Conservation (phyloP, 2,113 vertebrate genomes). For the Rattus rattus region DNA sequence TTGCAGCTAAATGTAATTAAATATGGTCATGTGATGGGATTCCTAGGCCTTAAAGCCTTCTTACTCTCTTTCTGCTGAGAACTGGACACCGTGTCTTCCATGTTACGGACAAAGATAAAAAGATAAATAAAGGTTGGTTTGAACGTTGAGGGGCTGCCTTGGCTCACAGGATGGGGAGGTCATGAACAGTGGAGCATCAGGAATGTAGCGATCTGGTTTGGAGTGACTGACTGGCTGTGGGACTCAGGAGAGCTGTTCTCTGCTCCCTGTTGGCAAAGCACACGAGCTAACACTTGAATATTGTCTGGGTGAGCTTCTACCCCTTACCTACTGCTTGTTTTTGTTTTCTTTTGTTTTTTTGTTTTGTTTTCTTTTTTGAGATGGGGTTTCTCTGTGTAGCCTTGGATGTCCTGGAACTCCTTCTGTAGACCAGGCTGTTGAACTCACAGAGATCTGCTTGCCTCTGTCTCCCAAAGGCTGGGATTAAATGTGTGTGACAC, state of each 20-base stretch:
- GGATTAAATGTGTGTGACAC: background rate
- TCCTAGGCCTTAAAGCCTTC: background rate
- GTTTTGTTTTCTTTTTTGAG: background rate
- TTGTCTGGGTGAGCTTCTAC: background rate
- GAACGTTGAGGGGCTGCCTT: background rate
- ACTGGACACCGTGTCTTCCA: background rate
- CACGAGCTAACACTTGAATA: conserved; percentile 12
- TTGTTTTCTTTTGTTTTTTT: background rate
- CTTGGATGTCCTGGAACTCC: background rate
- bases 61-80: background rate
- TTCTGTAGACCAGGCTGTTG: background rate
- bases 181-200: background rate
- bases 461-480: background rate
- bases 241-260: conserved; percentile 6
- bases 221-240: too few relatives aligned
- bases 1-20: background rate
- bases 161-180: background rate
- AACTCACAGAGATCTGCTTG: background rate
- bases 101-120: background rate
- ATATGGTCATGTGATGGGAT: background rate
- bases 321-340: background rate
- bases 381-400: background rate
- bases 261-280: background rate
- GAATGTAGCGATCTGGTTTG: background rate
- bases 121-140: background rate